Evolutionary conservation across 92 coral and sea anemone species (phyloP).

Genomic region (Nematostella vectensis): DNA sequence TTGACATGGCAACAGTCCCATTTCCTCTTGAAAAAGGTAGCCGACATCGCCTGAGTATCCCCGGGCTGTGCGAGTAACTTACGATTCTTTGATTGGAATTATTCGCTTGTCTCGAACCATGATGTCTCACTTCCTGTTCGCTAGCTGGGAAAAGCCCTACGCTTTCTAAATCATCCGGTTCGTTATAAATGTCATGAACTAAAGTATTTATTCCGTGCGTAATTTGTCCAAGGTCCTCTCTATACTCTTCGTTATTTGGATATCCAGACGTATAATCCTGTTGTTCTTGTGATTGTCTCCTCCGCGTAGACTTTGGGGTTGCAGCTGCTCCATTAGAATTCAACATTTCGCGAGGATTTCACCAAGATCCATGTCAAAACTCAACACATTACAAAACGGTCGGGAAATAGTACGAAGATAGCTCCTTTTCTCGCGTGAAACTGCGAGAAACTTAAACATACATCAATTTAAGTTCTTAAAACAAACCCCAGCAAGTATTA

Average conservation of each 20-base stretch:
- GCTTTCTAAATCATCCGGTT: not conserved
- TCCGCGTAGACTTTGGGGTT: not conserved
- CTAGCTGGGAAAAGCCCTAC: not conserved
- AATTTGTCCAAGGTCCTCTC: slow-evolving; percentile 12
- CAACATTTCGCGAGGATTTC: not conserved
- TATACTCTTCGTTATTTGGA: slow-evolving; percentile 1
- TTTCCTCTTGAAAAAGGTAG: not conserved
- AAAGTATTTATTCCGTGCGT: slow-evolving; percentile 18
- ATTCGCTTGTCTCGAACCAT: not conserved
- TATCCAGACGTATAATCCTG: slow-evolving; percentile 3
- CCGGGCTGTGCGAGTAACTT: not conserved
- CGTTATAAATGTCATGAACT: slow-evolving; percentile 1
- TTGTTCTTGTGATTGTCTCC: not conserved
- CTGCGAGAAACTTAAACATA: not conserved
- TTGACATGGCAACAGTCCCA: not conserved
- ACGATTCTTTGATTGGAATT: not conserved
- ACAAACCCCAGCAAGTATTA: not conserved
- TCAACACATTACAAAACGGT: no score
- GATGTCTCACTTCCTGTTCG: not conserved
- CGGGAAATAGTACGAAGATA: no score
- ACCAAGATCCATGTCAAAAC: no score
- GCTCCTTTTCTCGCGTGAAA: not conserved
- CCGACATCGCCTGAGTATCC: not conserved
- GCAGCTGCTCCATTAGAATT: not conserved
- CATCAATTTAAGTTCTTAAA: not conserved